Conservation (phyloP, 2,797 vertebrate genomes). For the Astyanax mexicanus region DNA sequence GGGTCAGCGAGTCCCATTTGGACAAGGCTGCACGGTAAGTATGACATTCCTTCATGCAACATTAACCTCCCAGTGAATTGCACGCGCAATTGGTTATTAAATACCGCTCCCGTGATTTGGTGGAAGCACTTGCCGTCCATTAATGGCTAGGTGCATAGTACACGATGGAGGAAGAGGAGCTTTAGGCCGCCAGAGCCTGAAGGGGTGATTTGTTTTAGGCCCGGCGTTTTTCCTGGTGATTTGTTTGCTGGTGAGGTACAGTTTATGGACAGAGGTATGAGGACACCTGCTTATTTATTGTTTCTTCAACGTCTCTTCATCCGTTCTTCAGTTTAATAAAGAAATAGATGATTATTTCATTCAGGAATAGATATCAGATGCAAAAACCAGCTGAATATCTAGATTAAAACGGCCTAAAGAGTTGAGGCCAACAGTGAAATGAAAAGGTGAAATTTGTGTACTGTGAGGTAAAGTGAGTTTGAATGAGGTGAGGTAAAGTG, state of each 20-base stretch:
- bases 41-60: slow-evolving; percentile 88
- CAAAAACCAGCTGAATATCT: no score
- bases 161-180: slow-evolving; percentile 68
- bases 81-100: slow-evolving; percentile 87
- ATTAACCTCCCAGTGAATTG: slow-evolving; percentile 82
- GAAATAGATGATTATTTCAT: no score
- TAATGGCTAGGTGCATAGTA: slow-evolving; percentile 76
- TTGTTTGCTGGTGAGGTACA: slow-evolving; percentile 1
- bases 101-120: slow-evolving; percentile 81
- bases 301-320: no score
- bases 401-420: no score
- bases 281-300: no score
- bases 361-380: no score
- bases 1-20: slow-evolving; percentile 75
- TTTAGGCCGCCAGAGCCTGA: slow-evolving; percentile 28
- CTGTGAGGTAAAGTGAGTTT: no score
- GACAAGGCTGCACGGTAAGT: slow-evolving; percentile 79
- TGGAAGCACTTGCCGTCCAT: slow-evolving; percentile 78
- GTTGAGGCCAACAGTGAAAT: no score
- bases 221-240: neutral
- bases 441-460: no score
- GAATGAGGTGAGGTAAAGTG: no score
- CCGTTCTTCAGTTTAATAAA: no score
- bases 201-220: slow-evolving; percentile 20
- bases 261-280: no score